A percentile compares a stretch with the other conserved stretches of the same genome.
Evolutionary conservation across 2,888 invertebrate genomes (phyloP).

Genomic region (Lasioglossum figueresi): DNA sequence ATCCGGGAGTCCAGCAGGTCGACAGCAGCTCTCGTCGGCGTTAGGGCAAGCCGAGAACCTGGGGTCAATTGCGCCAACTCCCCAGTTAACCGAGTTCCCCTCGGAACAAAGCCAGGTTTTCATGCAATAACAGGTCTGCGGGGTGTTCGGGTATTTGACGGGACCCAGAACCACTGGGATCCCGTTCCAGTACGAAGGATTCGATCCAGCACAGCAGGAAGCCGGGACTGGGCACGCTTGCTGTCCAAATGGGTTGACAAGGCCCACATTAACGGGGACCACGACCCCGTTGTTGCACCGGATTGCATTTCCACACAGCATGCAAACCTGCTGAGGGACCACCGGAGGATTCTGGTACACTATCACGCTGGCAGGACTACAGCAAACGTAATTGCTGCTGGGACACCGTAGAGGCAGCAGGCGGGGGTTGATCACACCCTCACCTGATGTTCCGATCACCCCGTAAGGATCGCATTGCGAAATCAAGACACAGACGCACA

Average conservation of each 20-base stretch:
- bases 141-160: constrained; percentile 70
- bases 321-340: constrained; percentile 43
- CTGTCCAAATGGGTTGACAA: constrained; percentile 73
- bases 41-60: constrained; percentile 77
- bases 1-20: constrained; percentile 18
- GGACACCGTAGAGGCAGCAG: constrained; percentile 63
- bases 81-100: constrained; percentile 70
- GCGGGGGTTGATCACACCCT: constrained; percentile 74
- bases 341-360: constrained; percentile 28
- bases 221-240: constrained; percentile 25
- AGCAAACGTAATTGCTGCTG: constrained; percentile 72
- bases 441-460: constrained; percentile 69
- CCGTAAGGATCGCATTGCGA: constrained; percentile 73
- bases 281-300: constrained; percentile 66
- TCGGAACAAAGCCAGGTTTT: constrained; percentile 72
- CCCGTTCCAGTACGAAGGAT: constrained; percentile 14
- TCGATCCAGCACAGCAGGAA: constrained; percentile 35
- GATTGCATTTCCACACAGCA: constrained; percentile 64
- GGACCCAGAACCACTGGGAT: constrained; percentile 42
- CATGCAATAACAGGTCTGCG: constrained; percentile 78
- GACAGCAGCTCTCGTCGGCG: constrained; percentile 80
- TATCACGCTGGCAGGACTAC: constrained; percentile 57
- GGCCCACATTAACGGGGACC: constrained; percentile 62
- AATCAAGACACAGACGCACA: constrained; percentile 74
- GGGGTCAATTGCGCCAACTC: constrained; percentile 77